phyloP scores from a whole-genome alignment of 2,888 invertebrate species.

The Drosophila nigritarsus region DNA sequence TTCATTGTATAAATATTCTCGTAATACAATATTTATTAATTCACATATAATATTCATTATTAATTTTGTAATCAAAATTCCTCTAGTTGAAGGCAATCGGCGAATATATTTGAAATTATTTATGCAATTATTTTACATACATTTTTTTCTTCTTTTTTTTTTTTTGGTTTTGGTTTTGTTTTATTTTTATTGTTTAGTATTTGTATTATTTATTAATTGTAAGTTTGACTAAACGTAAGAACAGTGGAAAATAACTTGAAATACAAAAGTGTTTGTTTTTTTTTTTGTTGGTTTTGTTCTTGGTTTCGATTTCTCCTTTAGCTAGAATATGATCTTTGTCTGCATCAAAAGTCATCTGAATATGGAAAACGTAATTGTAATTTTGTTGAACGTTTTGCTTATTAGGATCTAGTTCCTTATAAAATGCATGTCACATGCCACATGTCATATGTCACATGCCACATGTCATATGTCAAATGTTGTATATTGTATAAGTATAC shows the following conservation, averaged over 20 bases:
- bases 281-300: conserved; percentile 9
- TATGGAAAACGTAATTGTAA: conserved; percentile 75
- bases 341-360: conserved; percentile 75
- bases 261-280: conserved; percentile 26
- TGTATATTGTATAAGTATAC: conserved; percentile 38
- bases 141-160: conserved; percentile 35
- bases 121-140: conserved; percentile 82
- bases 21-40: conserved; percentile 55
- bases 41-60: conserved; percentile 68
- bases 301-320: conserved; percentile 22
- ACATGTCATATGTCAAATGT: conserved; percentile 6
- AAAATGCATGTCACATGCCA: conserved; percentile 40
- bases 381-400: conserved; percentile 66
- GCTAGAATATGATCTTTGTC: conserved; percentile 50
- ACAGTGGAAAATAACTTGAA: conserved; percentile 65
- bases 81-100: conserved; percentile 85
- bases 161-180: conserved; percentile 4
- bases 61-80: conserved; percentile 84
- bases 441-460: conserved; percentile 15
- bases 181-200: conserved; percentile 16
- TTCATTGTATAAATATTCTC: conserved; percentile 55
- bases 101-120: conserved; percentile 85
- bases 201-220: conserved; percentile 27
- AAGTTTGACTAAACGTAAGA: conserved; percentile 62
- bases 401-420: conserved; percentile 49